Conservation (phyloP, 2,797 vertebrate genomes). For the Darevskia mixta region DNA sequence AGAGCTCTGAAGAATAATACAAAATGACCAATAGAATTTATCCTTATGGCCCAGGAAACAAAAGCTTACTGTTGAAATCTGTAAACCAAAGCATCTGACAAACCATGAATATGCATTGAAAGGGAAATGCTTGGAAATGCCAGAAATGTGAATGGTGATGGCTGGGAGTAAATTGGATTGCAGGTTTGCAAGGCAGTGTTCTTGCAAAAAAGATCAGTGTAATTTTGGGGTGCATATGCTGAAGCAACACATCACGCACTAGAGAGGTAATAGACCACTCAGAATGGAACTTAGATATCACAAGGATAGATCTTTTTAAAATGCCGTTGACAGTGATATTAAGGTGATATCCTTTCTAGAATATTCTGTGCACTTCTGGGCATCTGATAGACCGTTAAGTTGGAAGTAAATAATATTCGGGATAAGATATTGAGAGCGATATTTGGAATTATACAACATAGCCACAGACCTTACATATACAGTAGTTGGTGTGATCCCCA, state of each 20-base stretch:
- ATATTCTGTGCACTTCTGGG: not conserved
- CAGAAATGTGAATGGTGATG: not conserved
- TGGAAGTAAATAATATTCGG: not conserved
- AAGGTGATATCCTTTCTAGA: not conserved
- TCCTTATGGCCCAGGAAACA: constrained; percentile 43
- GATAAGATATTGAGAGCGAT: not conserved
- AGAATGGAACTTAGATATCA: not conserved
- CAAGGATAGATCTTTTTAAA: not conserved
- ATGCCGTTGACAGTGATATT: not conserved
- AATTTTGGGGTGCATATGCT: not conserved
- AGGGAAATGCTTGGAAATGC: constrained; percentile 41
- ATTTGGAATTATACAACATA: too few relatives aligned
- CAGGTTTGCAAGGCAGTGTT: constrained; percentile 14
- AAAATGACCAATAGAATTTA: constrained; percentile 55
- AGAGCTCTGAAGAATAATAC: constrained; percentile 45
- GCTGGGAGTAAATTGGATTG: constrained; percentile 21
- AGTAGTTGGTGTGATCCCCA: too few relatives aligned
- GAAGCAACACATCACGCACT: not conserved
- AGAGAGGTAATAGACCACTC: not conserved
- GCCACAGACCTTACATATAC: too few relatives aligned
- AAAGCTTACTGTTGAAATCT: constrained; percentile 51
- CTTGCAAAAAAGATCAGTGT: not conserved
- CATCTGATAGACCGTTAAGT: not conserved
- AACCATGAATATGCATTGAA: constrained; percentile 34
- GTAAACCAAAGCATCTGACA: constrained; percentile 55